phyloP scores from a whole-genome alignment of 2,797 vertebrate species.

The Periophthalmus magnuspinnatus region DNA sequence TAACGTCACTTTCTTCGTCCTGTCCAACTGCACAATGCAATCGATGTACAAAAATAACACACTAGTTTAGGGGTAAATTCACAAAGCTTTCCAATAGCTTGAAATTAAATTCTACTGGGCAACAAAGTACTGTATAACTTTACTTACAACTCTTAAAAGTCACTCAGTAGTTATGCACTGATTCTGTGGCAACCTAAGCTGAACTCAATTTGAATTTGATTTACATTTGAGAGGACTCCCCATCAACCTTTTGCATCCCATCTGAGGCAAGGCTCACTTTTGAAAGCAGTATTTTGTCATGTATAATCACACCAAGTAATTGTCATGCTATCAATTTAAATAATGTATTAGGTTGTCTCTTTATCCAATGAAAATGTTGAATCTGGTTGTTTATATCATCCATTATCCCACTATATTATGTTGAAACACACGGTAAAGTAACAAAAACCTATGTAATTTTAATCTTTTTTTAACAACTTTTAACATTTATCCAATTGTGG shows the following conservation, averaged over 20 bases:
- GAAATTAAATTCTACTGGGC: neutral
- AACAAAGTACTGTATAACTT: no score
- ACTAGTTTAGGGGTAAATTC: neutral
- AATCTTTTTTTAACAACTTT: no score
- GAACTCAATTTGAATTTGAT: neutral
- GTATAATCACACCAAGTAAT: neutral
- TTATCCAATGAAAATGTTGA: neutral
- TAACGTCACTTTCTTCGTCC: neutral
- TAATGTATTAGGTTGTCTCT: neutral
- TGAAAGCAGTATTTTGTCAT: neutral
- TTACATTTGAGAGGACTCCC: neutral
- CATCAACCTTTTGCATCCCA: neutral
- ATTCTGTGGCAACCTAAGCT: neutral
- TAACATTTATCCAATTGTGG: neutral
- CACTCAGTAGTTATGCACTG: neutral
- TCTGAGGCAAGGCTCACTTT: neutral
- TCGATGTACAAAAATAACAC: neutral
- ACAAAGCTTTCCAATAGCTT: neutral
- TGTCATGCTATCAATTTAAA: neutral
- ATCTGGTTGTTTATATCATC: neutral
- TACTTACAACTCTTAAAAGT: neutral
- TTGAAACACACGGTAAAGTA: neutral
- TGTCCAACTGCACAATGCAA: conserved; percentile 21
- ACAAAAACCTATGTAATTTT: neutral
- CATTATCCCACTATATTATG: neutral